Base-by-base conservation (phyloP, 2,113 vertebrate species). In the Labeo rohita region DNA sequence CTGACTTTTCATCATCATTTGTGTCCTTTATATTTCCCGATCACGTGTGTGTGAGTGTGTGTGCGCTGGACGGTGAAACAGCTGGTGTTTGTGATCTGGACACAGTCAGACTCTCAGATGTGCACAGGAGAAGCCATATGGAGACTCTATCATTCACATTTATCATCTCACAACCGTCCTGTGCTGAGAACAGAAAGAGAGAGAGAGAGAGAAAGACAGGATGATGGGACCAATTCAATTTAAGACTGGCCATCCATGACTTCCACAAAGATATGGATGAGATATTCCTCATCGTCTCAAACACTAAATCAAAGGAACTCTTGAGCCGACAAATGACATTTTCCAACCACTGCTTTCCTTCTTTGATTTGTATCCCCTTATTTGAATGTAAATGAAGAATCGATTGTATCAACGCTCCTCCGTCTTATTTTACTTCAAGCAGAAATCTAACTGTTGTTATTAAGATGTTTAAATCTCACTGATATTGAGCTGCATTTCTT, bases 241-340 rank as follows among this genome's bases (percentile, higher is more conserved):
- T 86, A 77, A 78, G 59, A 39, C 66, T 87, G 86, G 72, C 66
- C 88, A 89, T 91, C 85, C 90, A 68, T 91, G 90, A 89, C 89
- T 86, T 54, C 45, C 23, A 70, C 49, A 84, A 50, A 75, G 63
- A 87, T 83, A 85, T 75, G n/a, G 76, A 70, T 56, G 68, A 85
- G 88, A 88, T 88, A 88, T 88, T 87, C 84, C 54, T 89, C 77
- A 82, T 86, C 86, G 85, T 86, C 88, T 88, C 76, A 75, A 81
- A 66, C 86, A 70, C 87, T 91, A 91, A 91, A 91, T 88, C 87
- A 89, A 85, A 89, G 86, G 85, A 87, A 70, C 70, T 78, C 76
- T 84, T 4, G 21, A 80, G 45, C 80, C 56, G 80, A 86, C 85
- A 89, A 90, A 88, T 86, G 86, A 43, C 66, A 45, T 89, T 86